Evolutionary conservation across 2,797 vertebrate genomes (phyloP).

Genomic region (Urocyon cinereoargenteus): DNA sequence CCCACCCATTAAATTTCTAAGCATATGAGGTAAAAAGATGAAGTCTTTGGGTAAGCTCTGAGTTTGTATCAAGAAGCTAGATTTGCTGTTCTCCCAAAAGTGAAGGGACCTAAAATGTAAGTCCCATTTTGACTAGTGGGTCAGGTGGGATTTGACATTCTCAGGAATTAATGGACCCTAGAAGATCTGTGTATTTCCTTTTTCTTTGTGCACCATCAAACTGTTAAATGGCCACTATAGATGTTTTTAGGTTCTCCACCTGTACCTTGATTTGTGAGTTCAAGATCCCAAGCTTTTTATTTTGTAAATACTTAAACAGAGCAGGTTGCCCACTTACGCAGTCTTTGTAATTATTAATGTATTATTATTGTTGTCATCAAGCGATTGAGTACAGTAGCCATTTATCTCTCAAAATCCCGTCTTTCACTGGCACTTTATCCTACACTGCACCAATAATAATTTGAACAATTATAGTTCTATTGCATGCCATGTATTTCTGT

Average conservation of each 20-base stretch:
- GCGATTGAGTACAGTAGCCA: background rate
- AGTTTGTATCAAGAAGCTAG: background rate
- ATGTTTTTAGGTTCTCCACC: background rate
- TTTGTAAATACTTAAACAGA: background rate
- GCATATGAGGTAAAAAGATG: background rate
- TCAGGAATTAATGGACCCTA: background rate
- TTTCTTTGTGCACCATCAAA: background rate
- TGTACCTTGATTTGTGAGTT: background rate
- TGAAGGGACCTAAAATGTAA: background rate
- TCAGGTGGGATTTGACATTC: background rate
- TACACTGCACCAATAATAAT: background rate
- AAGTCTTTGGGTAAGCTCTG: conserved; percentile 37
- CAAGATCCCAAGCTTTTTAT: background rate
- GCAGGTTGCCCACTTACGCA: background rate
- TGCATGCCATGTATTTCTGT: background rate
- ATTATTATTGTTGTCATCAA: background rate
- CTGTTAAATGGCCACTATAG: background rate
- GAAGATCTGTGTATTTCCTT: background rate
- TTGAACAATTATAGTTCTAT: background rate
- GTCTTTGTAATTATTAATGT: background rate
- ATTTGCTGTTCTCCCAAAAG: background rate
- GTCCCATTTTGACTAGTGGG: background rate
- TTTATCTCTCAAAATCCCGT: background rate
- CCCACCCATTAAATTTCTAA: background rate
- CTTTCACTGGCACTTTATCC: background rate